Conservation (phyloP, 2,888 invertebrate genomes). For the Tiphia femorata region DNA sequence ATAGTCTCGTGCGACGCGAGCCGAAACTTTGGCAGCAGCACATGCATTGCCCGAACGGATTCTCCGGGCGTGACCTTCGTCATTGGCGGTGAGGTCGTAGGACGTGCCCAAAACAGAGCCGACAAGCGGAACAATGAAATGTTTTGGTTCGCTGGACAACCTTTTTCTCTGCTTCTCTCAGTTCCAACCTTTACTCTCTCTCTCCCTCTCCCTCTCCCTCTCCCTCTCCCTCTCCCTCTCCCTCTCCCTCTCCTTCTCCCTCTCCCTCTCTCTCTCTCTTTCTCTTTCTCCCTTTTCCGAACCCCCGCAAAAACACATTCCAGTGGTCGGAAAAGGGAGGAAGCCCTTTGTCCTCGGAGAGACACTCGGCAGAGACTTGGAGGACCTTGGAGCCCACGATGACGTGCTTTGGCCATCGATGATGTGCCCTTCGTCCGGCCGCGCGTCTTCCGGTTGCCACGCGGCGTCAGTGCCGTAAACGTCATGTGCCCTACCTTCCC, state of each 20-base stretch:
- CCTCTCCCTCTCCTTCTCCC: conserved; percentile 8
- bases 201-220: conserved; percentile 30
- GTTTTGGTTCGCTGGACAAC: too few species aligned
- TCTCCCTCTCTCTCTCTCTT: background rate
- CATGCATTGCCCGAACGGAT: too few species aligned
- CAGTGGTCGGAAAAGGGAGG: background rate
- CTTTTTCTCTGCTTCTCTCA: background rate
- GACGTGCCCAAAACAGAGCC: too few species aligned
- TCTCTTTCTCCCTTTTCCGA: conserved; percentile 4
- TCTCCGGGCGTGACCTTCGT: too few species aligned
- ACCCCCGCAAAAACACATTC: conserved; percentile 34
- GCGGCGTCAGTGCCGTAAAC: too few species aligned
- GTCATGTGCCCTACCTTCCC: conserved; percentile 5
- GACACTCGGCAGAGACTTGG: background rate
- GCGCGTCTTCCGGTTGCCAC: too few species aligned
- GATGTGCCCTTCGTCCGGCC: background rate
- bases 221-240: background rate
- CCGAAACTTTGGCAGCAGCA: too few species aligned
- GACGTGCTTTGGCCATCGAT: background rate
- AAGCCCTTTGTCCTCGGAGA: conserved; percentile 16
- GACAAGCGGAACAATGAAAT: too few species aligned
- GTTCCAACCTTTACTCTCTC: background rate
- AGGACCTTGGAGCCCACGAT: background rate
- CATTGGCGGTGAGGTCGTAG: too few species aligned
- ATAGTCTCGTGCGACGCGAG: too few species aligned